These are phyloP conservation scores for Ceyx cyanopectus DNA, from an alignment of 2,113 vertebrate genomes.

Conservation along the genomic window DNA sequence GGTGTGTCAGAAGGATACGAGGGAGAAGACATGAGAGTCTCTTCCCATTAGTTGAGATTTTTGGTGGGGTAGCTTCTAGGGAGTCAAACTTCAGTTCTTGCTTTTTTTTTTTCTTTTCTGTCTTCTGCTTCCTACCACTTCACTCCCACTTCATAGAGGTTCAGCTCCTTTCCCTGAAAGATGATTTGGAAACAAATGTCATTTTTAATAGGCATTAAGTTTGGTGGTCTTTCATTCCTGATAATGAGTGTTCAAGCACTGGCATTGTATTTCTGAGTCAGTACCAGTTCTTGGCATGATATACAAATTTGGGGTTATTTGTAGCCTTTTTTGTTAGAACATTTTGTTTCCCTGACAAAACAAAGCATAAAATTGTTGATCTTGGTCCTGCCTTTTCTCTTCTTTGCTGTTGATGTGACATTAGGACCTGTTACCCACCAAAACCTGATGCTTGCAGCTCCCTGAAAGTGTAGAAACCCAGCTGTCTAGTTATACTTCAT, in stretches of 20 bases:
- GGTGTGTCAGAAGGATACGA: neutral
- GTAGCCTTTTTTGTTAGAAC: slow-evolving; percentile 8
- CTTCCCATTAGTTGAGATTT: neutral
- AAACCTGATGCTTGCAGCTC: neutral
- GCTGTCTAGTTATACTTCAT: neutral
- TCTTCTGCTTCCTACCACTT: neutral
- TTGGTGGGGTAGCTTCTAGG: neutral
- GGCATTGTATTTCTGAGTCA: neutral
- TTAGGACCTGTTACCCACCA: neutral
- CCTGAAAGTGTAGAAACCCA: neutral
- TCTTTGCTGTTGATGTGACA: neutral
- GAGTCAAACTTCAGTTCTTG: neutral
- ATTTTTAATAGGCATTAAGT: neutral
- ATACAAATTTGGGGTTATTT: neutral
- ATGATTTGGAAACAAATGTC: neutral
- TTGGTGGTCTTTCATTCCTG: neutral
- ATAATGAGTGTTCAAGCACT: neutral
- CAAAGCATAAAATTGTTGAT: slow-evolving; percentile 38
- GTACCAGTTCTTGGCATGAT: neutral
- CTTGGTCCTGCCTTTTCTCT: neutral
- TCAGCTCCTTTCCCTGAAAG: neutral
- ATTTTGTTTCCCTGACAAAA: slow-evolving; percentile 37
- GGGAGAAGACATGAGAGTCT: neutral
- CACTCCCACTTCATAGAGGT: neutral
- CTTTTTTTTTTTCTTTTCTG: neutral